Evolutionary conservation across 2,888 invertebrate species (phyloP).

Genomic region (Himalopsyche japonica): DNA sequence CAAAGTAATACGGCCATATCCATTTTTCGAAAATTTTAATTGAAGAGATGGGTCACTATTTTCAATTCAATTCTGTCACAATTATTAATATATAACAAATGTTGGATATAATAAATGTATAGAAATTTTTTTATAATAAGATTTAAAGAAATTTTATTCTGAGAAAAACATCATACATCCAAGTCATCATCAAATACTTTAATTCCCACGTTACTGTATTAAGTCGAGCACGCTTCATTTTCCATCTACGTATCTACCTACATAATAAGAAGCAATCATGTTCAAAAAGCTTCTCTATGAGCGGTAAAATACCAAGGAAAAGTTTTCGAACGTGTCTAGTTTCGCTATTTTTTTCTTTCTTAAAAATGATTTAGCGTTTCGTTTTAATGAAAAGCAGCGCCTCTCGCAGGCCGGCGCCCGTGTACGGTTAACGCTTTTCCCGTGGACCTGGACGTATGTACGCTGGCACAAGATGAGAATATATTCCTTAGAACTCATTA

Average conservation of each 20-base stretch:
- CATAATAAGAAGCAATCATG: neutral
- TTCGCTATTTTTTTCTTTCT: neutral
- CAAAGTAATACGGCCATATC: too few species aligned
- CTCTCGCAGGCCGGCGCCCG: neutral
- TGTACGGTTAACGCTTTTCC: neutral
- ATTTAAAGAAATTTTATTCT: too few species aligned
- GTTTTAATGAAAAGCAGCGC: neutral
- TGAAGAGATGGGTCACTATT: too few species aligned
- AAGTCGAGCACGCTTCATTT: neutral
- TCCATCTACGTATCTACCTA: neutral
- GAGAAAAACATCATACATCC: too few species aligned
- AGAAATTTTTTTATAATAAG: too few species aligned
- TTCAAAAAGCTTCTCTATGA: neutral
- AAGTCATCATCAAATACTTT: too few species aligned
- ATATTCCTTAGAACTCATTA: neutral
- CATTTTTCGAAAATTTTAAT: too few species aligned
- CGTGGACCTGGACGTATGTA: neutral
- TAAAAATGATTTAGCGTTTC: neutral
- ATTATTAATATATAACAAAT: too few species aligned
- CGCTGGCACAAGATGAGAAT: neutral
- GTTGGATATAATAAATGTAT: too few species aligned
- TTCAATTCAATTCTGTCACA: too few species aligned
- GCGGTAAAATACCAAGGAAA: neutral
- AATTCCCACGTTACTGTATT: neutral
- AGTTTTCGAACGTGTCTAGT: neutral